Conservation (phyloP, 1,140 invertebrate species). For the Luehdorfia chinensis region DNA sequence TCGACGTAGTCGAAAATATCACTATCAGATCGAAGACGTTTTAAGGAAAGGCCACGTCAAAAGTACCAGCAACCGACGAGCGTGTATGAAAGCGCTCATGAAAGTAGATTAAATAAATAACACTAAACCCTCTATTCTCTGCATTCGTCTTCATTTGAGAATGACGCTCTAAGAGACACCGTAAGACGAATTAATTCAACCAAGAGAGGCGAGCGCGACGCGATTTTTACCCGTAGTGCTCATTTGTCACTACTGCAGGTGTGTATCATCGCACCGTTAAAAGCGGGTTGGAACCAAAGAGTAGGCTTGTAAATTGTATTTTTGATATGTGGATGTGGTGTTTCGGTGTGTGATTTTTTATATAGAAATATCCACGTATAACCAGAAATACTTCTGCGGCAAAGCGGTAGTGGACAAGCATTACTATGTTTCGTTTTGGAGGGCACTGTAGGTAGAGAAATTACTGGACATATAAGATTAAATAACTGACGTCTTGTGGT, state of each 20-base stretch:
- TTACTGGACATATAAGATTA: too few relatives aligned
- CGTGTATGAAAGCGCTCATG: too few relatives aligned
- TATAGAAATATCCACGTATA: background rate
- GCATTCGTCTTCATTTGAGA: conserved; percentile 27
- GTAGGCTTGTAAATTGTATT: background rate
- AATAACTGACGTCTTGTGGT: too few relatives aligned
- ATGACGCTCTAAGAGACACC: conserved; percentile 69
- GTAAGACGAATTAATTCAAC: conserved; percentile 72
- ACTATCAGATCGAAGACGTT: too few relatives aligned
- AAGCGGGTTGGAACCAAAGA: conserved; percentile 27
- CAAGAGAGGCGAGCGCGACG: conserved; percentile 45
- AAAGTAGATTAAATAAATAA: too few relatives aligned
- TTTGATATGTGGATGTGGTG: conserved; percentile 32
- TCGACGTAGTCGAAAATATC: too few relatives aligned
- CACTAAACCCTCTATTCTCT: conserved; percentile 27
- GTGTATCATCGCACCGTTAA: conserved; percentile 57
- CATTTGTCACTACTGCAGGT: conserved; percentile 67
- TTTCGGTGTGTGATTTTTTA: too few relatives aligned
- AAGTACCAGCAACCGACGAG: too few relatives aligned
- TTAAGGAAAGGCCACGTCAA: too few relatives aligned
- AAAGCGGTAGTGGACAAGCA: too few relatives aligned
- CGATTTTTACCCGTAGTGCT: conserved; percentile 66
- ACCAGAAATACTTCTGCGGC: background rate
- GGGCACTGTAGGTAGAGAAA: too few relatives aligned
- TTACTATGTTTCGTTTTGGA: too few relatives aligned